Conservation (phyloP, 1,140 invertebrate genomes). For the Ctenoplectra terminalis region DNA sequence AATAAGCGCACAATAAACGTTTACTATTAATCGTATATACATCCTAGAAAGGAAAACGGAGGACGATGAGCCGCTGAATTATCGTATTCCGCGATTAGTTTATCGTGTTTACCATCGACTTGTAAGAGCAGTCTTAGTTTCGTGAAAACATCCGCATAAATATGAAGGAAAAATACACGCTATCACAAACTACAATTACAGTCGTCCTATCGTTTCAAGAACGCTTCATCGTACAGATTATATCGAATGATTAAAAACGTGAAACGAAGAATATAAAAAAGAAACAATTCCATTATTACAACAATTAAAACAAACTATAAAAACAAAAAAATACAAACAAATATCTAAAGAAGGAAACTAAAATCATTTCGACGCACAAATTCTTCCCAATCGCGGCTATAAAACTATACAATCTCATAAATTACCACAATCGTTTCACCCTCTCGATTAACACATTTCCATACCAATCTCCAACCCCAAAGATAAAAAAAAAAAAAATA, state of each 20-base stretch:
- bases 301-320: too few relatives aligned
- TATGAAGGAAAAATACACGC: not conserved
- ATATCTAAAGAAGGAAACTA: too few relatives aligned
- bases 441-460: not conserved
- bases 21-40: not conserved
- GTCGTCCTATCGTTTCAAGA: too few relatives aligned
- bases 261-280: too few relatives aligned
- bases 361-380: too few relatives aligned
- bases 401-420: not conserved
- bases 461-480: not conserved
- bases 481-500: not conserved
- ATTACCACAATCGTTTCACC: not conserved
- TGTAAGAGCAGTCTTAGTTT: not conserved
- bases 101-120: slow-evolving; percentile 4
- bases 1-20: not conserved
- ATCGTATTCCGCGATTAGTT: not conserved
- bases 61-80: not conserved
- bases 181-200: too few relatives aligned
- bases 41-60: slow-evolving; percentile 13
- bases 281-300: too few relatives aligned
- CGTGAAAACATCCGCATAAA: not conserved
- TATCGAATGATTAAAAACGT: too few relatives aligned
- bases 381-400: too few relatives aligned
- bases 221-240: too few relatives aligned
- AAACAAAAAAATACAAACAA: too few relatives aligned